A percentile compares a stretch with the other conserved stretches of the same genome.
Conservation (phyloP, 2,888 invertebrate genomes). For the Folsomia candida region DNA sequence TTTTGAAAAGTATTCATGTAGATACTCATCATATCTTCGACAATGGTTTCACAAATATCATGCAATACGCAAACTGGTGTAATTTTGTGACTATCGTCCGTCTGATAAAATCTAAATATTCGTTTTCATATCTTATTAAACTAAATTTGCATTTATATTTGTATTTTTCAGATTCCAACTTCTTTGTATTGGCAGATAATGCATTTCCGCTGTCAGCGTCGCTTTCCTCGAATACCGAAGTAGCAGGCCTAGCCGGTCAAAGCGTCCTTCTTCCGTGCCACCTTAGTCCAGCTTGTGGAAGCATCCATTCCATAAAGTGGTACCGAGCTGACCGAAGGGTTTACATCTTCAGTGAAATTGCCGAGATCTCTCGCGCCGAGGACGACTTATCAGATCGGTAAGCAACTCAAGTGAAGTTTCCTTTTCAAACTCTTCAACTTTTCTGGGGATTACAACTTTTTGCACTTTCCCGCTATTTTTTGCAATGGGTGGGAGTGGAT, state of each 20-base stretch:
- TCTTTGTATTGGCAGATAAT: slow-evolving; percentile 16
- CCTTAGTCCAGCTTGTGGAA: slow-evolving; percentile 69
- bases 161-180: slow-evolving; percentile 26
- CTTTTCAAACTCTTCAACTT: neutral
- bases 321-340: slow-evolving; percentile 71
- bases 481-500: neutral
- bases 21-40: no score
- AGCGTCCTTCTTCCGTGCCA: slow-evolving; percentile 70
- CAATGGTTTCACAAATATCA: no score
- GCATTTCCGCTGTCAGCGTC: slow-evolving; percentile 36
- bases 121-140: neutral
- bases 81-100: no score
- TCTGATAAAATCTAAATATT: neutral
- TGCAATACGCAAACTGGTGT: no score
- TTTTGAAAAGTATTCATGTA: no score
- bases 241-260: slow-evolving; percentile 68
- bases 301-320: slow-evolving; percentile 81
- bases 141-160: neutral
- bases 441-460: slow-evolving; percentile 14
- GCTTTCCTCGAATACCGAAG: slow-evolving; percentile 57
- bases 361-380: slow-evolving; percentile 66
- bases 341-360: slow-evolving; percentile 72
- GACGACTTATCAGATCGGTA: slow-evolving; percentile 71
- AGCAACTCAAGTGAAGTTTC: slow-evolving; percentile 51
- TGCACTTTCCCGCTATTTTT: neutral